phyloP scores from a whole-genome alignment of 2,888 invertebrate species.

The Acrocera orbiculus region DNA sequence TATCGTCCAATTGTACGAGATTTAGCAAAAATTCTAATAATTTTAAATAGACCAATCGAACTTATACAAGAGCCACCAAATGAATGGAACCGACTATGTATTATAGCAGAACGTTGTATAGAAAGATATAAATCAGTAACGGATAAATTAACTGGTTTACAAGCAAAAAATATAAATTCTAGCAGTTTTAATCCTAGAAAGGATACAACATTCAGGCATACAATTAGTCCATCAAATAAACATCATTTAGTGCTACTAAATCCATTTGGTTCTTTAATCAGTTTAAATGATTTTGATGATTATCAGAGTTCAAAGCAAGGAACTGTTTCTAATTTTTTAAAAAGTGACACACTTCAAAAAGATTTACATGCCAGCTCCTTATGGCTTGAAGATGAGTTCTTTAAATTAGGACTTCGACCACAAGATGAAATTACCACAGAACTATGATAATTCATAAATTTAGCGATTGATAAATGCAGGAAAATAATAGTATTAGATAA shows the following conservation, averaged over 20 bases:
- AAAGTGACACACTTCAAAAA: conserved; percentile 25
- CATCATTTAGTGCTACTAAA: conserved; percentile 13
- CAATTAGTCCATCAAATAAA: conserved; percentile 22
- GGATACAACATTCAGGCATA: conserved; percentile 10
- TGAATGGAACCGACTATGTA: conserved; percentile 66
- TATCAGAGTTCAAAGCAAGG: too few relatives aligned
- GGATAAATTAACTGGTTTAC: conserved; percentile 61
- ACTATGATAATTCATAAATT: too few relatives aligned
- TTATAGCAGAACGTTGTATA: conserved; percentile 63
- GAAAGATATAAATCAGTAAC: conserved; percentile 55
- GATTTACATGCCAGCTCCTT: conserved; percentile 38
- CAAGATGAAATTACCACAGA: conserved; percentile 81
- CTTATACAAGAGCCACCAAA: conserved; percentile 56
- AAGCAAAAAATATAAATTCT: too few relatives aligned
- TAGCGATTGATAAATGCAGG: too few relatives aligned
- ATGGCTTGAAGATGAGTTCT: conserved; percentile 64
- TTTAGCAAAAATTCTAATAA: conserved; percentile 61
- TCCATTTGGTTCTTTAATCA: conserved; percentile 28
- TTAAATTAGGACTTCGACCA: conserved; percentile 66
- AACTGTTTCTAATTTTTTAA: too few relatives aligned
- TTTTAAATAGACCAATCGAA: conserved; percentile 55
- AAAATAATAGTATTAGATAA: too few relatives aligned
- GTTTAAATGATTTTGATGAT: conserved; percentile 31
- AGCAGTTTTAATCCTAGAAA: too few relatives aligned
- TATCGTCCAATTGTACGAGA: conserved; percentile 56